phyloP scores from a whole-genome alignment of 2,113 vertebrate genomes.

The Mus spicilegus region DNA sequence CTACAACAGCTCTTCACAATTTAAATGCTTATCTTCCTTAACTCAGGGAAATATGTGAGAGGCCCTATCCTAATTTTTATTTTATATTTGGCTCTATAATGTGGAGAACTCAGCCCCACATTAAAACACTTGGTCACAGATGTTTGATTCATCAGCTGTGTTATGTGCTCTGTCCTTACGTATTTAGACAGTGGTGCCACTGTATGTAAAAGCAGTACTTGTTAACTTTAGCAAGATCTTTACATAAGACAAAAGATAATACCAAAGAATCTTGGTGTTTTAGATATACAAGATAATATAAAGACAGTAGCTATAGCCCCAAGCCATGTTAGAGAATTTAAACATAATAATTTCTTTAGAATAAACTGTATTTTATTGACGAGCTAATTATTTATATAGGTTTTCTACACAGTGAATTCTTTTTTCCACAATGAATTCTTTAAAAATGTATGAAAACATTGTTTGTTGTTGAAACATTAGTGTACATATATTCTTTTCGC shows the following conservation, averaged over 20 bases:
- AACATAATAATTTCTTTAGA: not conserved
- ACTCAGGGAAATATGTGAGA: not conserved
- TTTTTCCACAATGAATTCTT: not conserved
- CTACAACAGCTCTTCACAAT: not conserved
- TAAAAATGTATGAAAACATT: conserved; percentile 5
- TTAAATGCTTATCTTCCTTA: not conserved
- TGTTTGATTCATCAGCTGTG: not conserved
- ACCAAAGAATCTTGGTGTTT: not conserved
- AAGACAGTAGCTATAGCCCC: not conserved
- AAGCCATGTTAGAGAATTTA: not conserved
- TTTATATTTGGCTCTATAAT: conserved; percentile 12
- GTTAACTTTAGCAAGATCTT: conserved; percentile 23
- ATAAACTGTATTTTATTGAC: not conserved
- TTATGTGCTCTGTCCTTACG: not conserved
- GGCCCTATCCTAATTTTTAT: conserved; percentile 23
- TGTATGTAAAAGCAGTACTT: conserved; percentile 41
- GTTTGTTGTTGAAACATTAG: conserved; percentile 34
- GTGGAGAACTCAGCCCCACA: not conserved
- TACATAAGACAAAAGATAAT: not conserved
- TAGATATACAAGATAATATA: conserved; percentile 10
- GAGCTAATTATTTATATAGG: not conserved
- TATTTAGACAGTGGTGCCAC: not conserved
- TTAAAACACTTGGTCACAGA: not conserved
- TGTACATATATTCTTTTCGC: not conserved
- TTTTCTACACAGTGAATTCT: conserved; percentile 3